Evolutionary conservation across 2,113 vertebrate species (phyloP).

Genomic region (Calyptommatus sinebrachiatus): DNA sequence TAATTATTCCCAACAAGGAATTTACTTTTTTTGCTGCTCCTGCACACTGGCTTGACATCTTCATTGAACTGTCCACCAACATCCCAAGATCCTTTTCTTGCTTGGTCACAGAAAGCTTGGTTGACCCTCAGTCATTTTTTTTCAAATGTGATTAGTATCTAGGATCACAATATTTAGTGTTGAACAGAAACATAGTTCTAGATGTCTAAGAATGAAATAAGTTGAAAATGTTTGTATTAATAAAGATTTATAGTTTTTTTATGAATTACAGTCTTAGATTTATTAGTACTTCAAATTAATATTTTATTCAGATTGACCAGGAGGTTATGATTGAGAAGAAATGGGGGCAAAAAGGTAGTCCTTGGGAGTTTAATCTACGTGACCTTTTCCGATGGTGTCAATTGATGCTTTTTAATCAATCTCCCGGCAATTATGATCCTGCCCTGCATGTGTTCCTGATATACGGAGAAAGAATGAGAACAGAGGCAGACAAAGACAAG

Average conservation of each 20-base stretch:
- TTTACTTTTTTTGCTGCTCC: no score
- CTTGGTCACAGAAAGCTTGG: no score
- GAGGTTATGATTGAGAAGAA: slow-evolving; percentile 84
- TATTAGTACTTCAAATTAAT: neutral
- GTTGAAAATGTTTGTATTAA: neutral
- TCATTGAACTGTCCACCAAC: no score
- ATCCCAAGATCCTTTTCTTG: no score
- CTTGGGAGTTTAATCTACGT: slow-evolving; percentile 97
- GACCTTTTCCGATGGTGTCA: slow-evolving; percentile 98
- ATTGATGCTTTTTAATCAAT: slow-evolving; percentile 92
- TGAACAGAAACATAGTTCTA: neutral
- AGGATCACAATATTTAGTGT: neutral
- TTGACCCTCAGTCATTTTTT: neutral
- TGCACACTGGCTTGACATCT: no score
- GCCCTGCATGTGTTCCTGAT: slow-evolving; percentile 90
- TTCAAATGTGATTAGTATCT: neutral
- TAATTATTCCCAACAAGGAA: no score
- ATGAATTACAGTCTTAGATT: neutral
- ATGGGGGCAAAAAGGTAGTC: slow-evolving; percentile 94
- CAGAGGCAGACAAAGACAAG: slow-evolving; percentile 83
- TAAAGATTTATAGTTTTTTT: neutral
- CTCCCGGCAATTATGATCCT: slow-evolving; percentile 86
- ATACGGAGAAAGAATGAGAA: slow-evolving; percentile 93
- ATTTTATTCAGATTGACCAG: slow-evolving; percentile 78
- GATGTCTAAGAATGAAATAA: neutral